Conservation (phyloP, 1,140 invertebrate genomes). For the Drosophila saltans region DNA sequence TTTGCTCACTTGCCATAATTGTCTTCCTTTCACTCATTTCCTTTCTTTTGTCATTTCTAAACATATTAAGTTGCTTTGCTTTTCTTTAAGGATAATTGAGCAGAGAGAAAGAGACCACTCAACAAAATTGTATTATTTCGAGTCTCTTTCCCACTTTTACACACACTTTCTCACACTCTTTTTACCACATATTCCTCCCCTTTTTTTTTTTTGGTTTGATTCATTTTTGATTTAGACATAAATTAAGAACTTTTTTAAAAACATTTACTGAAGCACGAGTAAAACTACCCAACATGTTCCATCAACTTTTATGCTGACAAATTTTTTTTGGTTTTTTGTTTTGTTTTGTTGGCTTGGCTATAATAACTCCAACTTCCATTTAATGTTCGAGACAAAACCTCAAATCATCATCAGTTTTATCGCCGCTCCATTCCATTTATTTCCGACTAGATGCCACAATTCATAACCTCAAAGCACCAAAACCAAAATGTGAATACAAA, state of each 20-base stretch:
- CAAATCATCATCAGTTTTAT: conserved; percentile 53
- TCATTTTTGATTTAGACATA: conserved; percentile 4
- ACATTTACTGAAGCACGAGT: not conserved
- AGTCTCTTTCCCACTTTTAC: not conserved
- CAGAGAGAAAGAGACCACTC: not conserved
- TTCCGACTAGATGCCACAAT: conserved; percentile 37
- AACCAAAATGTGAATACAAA: conserved; percentile 7
- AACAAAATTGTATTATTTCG: not conserved
- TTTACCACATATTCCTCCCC: not conserved
- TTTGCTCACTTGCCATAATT: no score
- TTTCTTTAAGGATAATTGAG: not conserved
- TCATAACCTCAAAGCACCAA: conserved; percentile 37
- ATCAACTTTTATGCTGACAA: conserved; percentile 11
- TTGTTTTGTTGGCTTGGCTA: not conserved
- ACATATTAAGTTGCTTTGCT: not conserved
- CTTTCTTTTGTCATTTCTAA: not conserved
- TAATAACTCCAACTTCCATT: conserved; percentile 15
- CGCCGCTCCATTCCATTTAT: conserved; percentile 39
- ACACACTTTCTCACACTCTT: no score
- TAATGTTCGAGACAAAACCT: conserved; percentile 6
- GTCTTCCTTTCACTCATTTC: not conserved
- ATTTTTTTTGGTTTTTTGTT: not conserved
- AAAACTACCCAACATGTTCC: not conserved
- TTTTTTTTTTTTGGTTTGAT: not conserved
- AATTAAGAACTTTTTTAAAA: not conserved